Base-by-base conservation (phyloP, 2,888 invertebrate genomes). In the Nomada lathburiana region DNA sequence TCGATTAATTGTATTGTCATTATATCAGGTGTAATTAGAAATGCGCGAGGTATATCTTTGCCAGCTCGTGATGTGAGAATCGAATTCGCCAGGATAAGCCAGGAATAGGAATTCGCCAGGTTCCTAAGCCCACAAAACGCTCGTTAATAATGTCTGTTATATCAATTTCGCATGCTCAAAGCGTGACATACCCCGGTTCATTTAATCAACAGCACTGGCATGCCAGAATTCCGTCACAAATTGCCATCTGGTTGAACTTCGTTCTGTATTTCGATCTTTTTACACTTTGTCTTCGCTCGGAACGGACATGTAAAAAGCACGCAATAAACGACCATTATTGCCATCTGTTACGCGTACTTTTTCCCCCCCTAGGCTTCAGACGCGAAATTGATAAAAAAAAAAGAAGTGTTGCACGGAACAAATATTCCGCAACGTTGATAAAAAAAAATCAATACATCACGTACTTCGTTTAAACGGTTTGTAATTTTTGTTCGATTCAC, bases 121-220 rank as follows among this genome's bases (percentile, higher is more conserved):
- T 47, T 69, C 53, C 74, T 67, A 70, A 67, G 44, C 60, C 72
- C 67, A 16, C 44, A 44, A 78, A 78, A 68, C 23, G 59, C 7
- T 59, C 73, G 67, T 86, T 55, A 85, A 85, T 80, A 76, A 76
- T 81, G 77, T 75, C 70, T 80, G 63, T 60, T 73, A 59, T 79
- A 76, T 78, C 82, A 79, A 80, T 84, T 82, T 53, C 63, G 57
- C 47, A 53, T 82, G 73, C 70, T 77, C 73, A 76, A 76, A 72
- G 73, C 79, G 68, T 74, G 82, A 74, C 70, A 60, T 75, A 57
- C 63, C 53, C 62, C 47, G 57, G 69, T 50, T 57, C 69, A 69
- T 73, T 84, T 70, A 53, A 77, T 81, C 78, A 53, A 53, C 69
- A 53, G 50, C 59, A 47, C 59, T 7, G 47, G 36, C 44, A 62